phyloP scores from a whole-genome alignment of 2,113 vertebrate species.

The Phaethon lepturus region DNA sequence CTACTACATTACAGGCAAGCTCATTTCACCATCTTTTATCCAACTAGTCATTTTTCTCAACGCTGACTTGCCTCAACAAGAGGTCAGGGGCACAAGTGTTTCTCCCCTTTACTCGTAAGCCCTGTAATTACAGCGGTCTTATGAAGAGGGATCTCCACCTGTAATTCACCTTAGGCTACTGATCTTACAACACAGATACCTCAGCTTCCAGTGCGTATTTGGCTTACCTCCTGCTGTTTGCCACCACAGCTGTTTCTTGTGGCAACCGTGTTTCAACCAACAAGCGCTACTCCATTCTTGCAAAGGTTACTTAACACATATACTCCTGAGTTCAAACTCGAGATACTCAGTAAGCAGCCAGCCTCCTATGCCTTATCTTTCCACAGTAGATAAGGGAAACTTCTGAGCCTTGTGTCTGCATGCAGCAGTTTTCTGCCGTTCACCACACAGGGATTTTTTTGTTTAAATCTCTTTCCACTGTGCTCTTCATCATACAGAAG shows the following conservation, averaged over 20 bases:
- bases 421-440: not conserved
- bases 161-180: not conserved
- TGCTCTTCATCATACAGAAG: not conserved
- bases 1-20: not conserved
- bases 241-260: not conserved
- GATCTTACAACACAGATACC: not conserved
- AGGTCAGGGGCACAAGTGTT: not conserved
- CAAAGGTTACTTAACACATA: not conserved
- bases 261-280: not conserved
- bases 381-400: not conserved
- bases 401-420: not conserved
- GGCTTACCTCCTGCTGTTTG: fast-evolving
- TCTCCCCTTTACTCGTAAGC: not conserved
- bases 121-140: not conserved
- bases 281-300: not conserved
- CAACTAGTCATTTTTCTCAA: not conserved
- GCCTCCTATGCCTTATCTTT: not conserved
- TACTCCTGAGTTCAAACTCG: not conserved
- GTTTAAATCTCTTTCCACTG: not conserved
- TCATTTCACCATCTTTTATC: not conserved
- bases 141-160: not conserved
- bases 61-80: not conserved
- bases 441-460: not conserved
- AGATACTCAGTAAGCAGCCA: not conserved
- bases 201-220: not conserved